Conservation (phyloP, 1,140 invertebrate species). For the Vollenhovia emeryi region DNA sequence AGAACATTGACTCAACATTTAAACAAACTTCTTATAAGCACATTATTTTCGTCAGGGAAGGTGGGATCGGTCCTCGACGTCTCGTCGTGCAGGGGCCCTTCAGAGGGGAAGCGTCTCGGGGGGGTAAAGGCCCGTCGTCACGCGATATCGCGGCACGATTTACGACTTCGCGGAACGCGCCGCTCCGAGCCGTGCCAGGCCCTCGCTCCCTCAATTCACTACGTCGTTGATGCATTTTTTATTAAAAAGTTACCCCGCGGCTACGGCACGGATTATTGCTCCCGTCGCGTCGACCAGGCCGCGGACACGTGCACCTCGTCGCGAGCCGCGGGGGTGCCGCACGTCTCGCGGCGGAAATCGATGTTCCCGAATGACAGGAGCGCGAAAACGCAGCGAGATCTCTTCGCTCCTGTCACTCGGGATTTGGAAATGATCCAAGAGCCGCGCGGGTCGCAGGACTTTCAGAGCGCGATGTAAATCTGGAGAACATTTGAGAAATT, state of each 20-base stretch:
- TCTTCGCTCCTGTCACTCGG: no score
- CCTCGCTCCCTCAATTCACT: no score
- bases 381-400: not conserved
- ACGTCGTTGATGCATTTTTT: not conserved
- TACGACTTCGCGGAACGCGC: not conserved
- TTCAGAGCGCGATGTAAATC: not conserved
- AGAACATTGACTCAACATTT: no score
- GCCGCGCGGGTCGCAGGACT: not conserved
- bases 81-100: no score
- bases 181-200: not conserved
- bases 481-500: not conserved
- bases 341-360: slow-evolving; percentile 9
- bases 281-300: not conserved
- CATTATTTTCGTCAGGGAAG: no score
- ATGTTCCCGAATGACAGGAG: slow-evolving; percentile 15
- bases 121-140: slow-evolving; percentile 22
- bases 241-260: not conserved
- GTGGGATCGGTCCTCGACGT: not conserved
- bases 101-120: not conserved
- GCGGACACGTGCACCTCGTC: not conserved
- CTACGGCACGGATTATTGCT: slow-evolving; percentile 7
- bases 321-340: not conserved
- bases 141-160: slow-evolving; percentile 27
- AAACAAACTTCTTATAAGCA: no score
- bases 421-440: slow-evolving; percentile 6